phyloP scores from a whole-genome alignment of 1,140 invertebrate genomes.

The Temnothorax longispinosus region DNA sequence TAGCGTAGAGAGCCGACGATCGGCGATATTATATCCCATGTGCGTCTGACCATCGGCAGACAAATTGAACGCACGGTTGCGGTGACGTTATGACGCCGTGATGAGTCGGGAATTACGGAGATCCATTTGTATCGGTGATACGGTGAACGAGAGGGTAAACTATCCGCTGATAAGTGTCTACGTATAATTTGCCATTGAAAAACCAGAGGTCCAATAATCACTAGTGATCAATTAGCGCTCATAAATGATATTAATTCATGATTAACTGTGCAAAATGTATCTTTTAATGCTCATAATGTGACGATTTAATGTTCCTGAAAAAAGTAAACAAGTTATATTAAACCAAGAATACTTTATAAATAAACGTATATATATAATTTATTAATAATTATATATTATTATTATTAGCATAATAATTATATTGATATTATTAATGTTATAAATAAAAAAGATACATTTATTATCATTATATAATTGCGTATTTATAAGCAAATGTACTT shows the following conservation, averaged over 20 bases:
- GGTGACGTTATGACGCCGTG: conserved; percentile 51
- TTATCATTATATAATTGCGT: background rate
- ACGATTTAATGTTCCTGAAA: background rate
- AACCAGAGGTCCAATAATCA: background rate
- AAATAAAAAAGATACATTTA: background rate
- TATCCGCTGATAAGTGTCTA: background rate
- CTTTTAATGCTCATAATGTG: background rate
- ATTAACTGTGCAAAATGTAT: background rate
- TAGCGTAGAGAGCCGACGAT: background rate
- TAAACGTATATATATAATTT: background rate
- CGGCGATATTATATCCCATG: background rate
- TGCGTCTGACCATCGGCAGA: conserved; percentile 4
- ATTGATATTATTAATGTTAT: background rate
- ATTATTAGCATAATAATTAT: background rate
- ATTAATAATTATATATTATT: background rate
- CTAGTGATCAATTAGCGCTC: background rate
- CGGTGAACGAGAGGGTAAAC: conserved; percentile 32
- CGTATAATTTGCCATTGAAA: conserved; percentile 3
- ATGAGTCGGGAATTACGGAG: conserved; percentile 45
- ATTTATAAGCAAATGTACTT: background rate
- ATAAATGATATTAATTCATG: background rate
- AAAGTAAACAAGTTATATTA: background rate
- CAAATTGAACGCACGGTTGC: conserved; percentile 51
- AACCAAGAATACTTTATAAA: background rate
- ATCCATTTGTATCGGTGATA: conserved; percentile 44